Conservation (phyloP, 2,888 invertebrate genomes). For the Tethea ocularis region DNA sequence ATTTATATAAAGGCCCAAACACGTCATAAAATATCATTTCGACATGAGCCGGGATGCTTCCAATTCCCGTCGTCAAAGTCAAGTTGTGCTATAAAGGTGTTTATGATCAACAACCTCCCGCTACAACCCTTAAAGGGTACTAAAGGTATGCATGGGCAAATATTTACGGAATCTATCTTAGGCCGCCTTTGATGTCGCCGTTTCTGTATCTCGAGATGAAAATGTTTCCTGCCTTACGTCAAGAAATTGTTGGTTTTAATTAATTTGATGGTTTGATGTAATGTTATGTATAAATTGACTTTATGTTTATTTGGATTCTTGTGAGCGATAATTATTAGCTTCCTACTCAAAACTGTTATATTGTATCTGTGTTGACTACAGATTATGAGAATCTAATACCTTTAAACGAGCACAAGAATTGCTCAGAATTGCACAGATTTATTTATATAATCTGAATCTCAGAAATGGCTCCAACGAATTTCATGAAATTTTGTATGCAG, state of each 20-base stretch:
- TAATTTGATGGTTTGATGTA: background rate
- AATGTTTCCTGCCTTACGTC: background rate
- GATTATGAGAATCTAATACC: too few relatives aligned
- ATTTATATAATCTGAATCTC: too few relatives aligned
- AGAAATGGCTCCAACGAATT: too few relatives aligned
- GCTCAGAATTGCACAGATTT: too few relatives aligned
- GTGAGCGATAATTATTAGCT: too few relatives aligned
- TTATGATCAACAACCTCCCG: background rate
- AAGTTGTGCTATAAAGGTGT: background rate
- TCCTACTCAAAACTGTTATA: too few relatives aligned
- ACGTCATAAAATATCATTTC: background rate
- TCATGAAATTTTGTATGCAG: too few relatives aligned
- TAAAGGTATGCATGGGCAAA: background rate
- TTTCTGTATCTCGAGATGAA: background rate
- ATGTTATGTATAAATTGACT: background rate
- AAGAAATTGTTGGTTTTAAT: background rate
- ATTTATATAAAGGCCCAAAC: too few relatives aligned
- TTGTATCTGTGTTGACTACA: too few relatives aligned
- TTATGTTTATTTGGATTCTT: too few relatives aligned
- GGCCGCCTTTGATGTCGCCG: background rate
- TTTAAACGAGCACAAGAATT: too few relatives aligned
- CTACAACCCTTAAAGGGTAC: background rate
- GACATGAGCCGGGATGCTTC: background rate
- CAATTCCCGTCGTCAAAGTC: background rate
- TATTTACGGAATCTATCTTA: conserved; percentile 3